Base-by-base conservation (phyloP, 2,113 vertebrate species). In the Myotis brandtii region DNA sequence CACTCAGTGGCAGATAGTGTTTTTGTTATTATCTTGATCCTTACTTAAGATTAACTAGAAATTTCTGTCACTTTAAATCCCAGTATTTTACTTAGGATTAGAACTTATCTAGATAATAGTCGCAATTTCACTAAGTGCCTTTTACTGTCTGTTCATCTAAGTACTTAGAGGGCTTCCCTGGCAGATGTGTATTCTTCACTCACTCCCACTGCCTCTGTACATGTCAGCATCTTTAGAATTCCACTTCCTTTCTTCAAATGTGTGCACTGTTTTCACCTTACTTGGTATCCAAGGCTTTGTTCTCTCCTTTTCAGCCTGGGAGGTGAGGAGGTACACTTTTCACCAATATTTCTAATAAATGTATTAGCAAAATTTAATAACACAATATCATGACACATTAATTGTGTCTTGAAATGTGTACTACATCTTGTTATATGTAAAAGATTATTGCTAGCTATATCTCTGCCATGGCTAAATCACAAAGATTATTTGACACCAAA, bases 21-120 rank as follows among this genome's bases (percentile, higher is more conserved):
- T 95, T 93, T 89, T 94, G 84, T 89, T 82, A 95, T 95, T 95
- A 85, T 81, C 81, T 80, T 92, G 70, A 94, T 83, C 84, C 73
- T 90, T 70, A 89, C 75, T 91, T 85, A 83, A 95, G 72, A 67
- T 89, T 95, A 95, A 69, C 70, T 79, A 70, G 81, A 95, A 82
- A 75, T 81, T 46, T 56, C 86, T 96, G 94, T 95, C 94, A 97
- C 82, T 94, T 93, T 92, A 76, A 94, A 94, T 91, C 52, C 25
- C 12, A 80, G 37, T 52, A 43, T 94, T 72, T 89, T 67, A 27
- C 75, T 95, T 88, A 91, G 48, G 23, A 82, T 62, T 27, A 25
- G 21, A 59, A 90, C 85, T 93, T 83, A 30, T 92, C 92, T 76
- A 54, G 72, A 80, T 94, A 94, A 95, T 79, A 76, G 66, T 40